Conservation (phyloP, 2,888 invertebrate species). For the Arge pagana region DNA sequence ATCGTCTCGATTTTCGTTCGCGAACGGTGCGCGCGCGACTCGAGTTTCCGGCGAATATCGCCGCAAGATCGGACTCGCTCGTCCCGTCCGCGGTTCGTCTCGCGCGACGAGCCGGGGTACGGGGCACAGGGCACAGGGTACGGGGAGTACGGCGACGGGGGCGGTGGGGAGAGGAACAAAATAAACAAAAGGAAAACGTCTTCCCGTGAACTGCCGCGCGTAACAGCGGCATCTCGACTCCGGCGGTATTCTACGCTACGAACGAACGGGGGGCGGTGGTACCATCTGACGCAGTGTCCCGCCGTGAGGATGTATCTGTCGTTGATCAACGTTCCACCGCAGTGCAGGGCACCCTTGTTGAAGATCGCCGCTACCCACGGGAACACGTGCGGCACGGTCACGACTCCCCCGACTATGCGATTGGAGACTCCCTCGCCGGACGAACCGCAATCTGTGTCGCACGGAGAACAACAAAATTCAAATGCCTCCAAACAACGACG, state of each 20-base stretch:
- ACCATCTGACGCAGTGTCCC: conserved; percentile 66
- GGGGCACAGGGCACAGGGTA: too few species aligned
- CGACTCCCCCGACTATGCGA: conserved; percentile 64
- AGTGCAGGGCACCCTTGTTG: conserved; percentile 59
- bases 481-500: neutral
- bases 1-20: too few species aligned
- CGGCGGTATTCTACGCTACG: too few species aligned
- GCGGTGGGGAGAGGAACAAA: too few species aligned
- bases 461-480: neutral
- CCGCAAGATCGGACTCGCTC: neutral
- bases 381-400: conserved; percentile 60
- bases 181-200: too few species aligned
- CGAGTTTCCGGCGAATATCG: neutral
- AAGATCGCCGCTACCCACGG: conserved; percentile 65
- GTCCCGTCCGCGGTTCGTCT: too few species aligned
- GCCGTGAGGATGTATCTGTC: conserved; percentile 63
- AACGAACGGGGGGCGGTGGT: too few species aligned
- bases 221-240: too few species aligned
- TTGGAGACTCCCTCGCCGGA: conserved; percentile 37
- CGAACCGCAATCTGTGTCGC: conserved; percentile 52
- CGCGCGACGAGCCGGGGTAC: too few species aligned
- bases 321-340: conserved; percentile 64
- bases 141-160: too few species aligned
- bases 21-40: too few species aligned
- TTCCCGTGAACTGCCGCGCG: too few species aligned